phyloP scores from a whole-genome alignment of 2,797 vertebrate genomes.

The Xenentodon cancila region DNA sequence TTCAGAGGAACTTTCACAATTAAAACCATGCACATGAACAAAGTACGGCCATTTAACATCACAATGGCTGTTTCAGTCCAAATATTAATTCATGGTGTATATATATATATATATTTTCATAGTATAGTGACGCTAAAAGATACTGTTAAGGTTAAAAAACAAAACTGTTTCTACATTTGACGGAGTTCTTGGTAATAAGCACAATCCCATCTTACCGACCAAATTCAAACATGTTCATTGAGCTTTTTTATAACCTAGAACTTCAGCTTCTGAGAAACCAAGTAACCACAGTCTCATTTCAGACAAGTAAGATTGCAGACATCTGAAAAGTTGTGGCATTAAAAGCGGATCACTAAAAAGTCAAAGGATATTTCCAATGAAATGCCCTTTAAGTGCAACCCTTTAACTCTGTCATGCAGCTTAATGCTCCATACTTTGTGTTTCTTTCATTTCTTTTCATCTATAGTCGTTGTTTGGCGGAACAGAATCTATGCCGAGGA shows the following conservation, averaged over 20 bases:
- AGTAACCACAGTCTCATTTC: slow-evolving; percentile 1
- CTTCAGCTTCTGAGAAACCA: not conserved
- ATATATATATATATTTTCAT: too few species aligned
- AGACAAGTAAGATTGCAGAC: slow-evolving; percentile 13
- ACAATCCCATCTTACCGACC: too few species aligned
- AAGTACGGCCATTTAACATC: too few species aligned
- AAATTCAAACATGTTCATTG: too few species aligned
- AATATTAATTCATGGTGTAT: too few species aligned
- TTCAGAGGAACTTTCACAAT: not conserved
- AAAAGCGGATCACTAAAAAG: slow-evolving; percentile 33
- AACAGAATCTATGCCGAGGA: slow-evolving; percentile 1
- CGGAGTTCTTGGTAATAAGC: too few species aligned
- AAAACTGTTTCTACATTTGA: too few species aligned
- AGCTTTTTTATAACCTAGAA: too few species aligned
- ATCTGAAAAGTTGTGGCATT: slow-evolving; percentile 16
- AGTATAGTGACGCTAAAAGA: too few species aligned
- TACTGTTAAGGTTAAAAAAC: too few species aligned
- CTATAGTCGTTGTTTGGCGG: slow-evolving; percentile 22
- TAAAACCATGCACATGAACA: not conserved
- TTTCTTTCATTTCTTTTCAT: slow-evolving; percentile 31
- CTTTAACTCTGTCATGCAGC: slow-evolving; percentile 11
- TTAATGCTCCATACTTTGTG: slow-evolving; percentile 2
- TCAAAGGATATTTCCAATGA: slow-evolving; percentile 17
- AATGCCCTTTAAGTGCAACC: slow-evolving; percentile 15
- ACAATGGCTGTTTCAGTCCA: too few species aligned